Evolutionary conservation across 2,797 vertebrate genomes (phyloP).

Genomic region (Poeciliopsis infans): DNA sequence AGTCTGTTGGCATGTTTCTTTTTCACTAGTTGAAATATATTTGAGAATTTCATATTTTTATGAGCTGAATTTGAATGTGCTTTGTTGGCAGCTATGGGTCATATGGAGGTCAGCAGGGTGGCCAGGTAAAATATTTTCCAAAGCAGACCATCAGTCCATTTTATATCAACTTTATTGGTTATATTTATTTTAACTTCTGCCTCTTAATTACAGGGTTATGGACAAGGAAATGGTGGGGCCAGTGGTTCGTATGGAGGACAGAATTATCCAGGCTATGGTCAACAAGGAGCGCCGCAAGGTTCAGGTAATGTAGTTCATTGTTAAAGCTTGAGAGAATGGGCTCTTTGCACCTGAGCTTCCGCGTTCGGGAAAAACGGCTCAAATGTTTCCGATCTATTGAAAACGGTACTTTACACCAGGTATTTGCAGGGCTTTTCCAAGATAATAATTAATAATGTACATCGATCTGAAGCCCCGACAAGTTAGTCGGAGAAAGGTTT

Average conservation of each 20-base stretch:
- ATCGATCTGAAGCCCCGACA: too few relatives aligned
- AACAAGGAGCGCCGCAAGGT: conserved; percentile 60
- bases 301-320: not conserved
- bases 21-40: not conserved
- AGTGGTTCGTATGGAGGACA: conserved; percentile 67
- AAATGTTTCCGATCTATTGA: too few relatives aligned
- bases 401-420: too few relatives aligned
- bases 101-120: conserved; percentile 73
- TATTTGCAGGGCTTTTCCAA: too few relatives aligned
- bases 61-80: not conserved
- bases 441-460: too few relatives aligned
- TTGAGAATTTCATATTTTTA: not conserved
- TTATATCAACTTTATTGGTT: accelerated
- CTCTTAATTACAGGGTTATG: conserved; percentile 64
- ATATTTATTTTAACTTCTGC: not conserved
- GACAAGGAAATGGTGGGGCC: conserved; percentile 77
- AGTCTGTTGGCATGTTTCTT: not conserved
- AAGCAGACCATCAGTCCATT: not conserved
- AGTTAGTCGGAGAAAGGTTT: too few relatives aligned
- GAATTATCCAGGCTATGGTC: conserved; percentile 74
- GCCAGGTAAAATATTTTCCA: conserved; percentile 68
- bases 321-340: not conserved
- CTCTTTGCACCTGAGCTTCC: too few relatives aligned
- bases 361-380: too few relatives aligned
- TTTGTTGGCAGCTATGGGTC: conserved; percentile 75